These are phyloP conservation scores for Dendronephthya gigantea DNA, from an alignment of 64 coral and sea anemone genomes.

Conservation along the genomic window DNA sequence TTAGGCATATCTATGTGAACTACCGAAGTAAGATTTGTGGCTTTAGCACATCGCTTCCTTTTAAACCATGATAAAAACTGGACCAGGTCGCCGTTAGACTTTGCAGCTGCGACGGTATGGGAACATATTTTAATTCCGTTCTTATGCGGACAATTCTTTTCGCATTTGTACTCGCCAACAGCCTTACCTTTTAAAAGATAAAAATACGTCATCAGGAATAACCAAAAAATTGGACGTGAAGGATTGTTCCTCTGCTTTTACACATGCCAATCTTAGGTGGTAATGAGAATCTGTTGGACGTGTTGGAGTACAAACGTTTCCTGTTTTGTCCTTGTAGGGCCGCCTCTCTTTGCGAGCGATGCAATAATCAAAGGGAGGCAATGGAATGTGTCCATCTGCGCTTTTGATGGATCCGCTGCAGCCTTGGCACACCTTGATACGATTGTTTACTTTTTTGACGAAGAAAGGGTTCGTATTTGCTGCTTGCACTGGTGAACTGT, in stretches of 20 bases:
- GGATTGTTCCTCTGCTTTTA: too few relatives aligned
- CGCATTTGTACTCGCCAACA: neutral
- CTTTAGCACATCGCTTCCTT: neutral
- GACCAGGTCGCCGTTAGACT: neutral
- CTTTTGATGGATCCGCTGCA: slow-evolving; percentile 10
- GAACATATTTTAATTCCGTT: slow-evolving; percentile 16
- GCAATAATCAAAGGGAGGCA: slow-evolving; percentile 28
- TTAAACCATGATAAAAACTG: slow-evolving; percentile 9
- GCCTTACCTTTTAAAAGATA: neutral
- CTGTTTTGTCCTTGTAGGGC: slow-evolving; percentile 1
- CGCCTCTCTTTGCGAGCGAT: slow-evolving; percentile 23
- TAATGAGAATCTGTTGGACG: neutral
- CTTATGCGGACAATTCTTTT: neutral
- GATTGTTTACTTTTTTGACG: slow-evolving; percentile 13
- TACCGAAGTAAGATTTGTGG: slow-evolving; percentile 13
- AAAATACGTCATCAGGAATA: too few relatives aligned
- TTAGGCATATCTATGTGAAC: slow-evolving; percentile 35
- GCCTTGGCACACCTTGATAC: slow-evolving; percentile 29
- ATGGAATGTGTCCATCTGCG: slow-evolving; percentile 1
- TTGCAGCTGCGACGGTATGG: slow-evolving; percentile 17
- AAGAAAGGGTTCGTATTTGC: slow-evolving; percentile 2
- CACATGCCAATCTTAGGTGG: neutral
- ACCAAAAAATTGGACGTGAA: too few relatives aligned
- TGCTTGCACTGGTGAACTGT: too few relatives aligned
- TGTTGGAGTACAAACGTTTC: neutral